A percentile compares a stretch with the other conserved stretches of the same genome.
These are phyloP conservation scores for Cinclus cinclus DNA, from an alignment of 2,113 vertebrate species.

Conservation along the genomic window DNA sequence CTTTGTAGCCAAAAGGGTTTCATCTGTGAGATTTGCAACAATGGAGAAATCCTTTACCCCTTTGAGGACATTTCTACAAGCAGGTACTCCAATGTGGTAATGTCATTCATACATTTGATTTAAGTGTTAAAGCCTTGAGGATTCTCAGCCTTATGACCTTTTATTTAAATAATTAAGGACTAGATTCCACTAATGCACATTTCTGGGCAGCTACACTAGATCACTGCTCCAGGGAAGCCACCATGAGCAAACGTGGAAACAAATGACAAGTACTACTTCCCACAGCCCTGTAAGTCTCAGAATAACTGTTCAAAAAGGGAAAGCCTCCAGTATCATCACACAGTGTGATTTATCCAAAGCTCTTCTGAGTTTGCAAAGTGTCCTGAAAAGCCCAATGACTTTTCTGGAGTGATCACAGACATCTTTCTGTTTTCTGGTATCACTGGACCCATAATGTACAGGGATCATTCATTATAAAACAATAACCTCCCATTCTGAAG, in stretches of 20 bases:
- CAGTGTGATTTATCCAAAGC: background rate
- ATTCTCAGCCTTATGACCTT: background rate
- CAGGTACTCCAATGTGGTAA: conserved; percentile 77
- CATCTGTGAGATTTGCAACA: conserved; percentile 97
- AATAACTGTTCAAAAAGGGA: background rate
- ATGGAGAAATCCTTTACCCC: conserved; percentile 93
- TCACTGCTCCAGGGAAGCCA: background rate
- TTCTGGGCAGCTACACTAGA: background rate
- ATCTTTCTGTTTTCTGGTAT: background rate
- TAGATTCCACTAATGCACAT: background rate
- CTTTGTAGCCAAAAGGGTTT: conserved; percentile 98
- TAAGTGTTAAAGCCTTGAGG: background rate
- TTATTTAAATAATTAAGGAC: background rate
- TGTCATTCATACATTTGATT: background rate
- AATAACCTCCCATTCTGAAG: background rate
- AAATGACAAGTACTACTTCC: background rate
- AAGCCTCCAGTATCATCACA: background rate
- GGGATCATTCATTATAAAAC: background rate
- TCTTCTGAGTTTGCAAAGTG: background rate
- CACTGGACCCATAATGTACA: background rate
- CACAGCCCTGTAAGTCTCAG: background rate
- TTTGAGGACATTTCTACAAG: conserved; percentile 94
- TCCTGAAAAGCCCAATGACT: background rate
- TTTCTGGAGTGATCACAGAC: background rate
- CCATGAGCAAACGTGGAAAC: background rate